phyloP scores from a whole-genome alignment of 2,113 vertebrate genomes.

The Gambusia holbrooki region DNA sequence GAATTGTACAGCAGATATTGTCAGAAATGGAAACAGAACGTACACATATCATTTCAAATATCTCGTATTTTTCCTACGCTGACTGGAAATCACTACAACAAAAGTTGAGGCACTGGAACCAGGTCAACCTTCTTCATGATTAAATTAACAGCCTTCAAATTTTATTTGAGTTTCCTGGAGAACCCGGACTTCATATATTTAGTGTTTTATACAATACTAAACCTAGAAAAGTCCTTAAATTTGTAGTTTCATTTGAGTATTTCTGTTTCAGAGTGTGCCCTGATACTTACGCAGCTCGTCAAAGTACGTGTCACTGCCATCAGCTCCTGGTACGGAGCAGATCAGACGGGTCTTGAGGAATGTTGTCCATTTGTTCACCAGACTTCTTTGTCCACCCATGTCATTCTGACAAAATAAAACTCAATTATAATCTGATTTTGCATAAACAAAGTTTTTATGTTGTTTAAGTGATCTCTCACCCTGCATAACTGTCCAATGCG shows the following conservation, averaged over 20 bases:
- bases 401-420: slow-evolving; percentile 85
- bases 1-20: not conserved
- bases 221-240: not conserved
- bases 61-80: not conserved
- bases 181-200: not conserved
- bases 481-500: slow-evolving; percentile 95
- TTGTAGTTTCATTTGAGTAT: not conserved
- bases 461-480: slow-evolving; percentile 75
- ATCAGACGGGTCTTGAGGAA: slow-evolving; percentile 95
- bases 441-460: not conserved
- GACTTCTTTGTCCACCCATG: slow-evolving; percentile 92
- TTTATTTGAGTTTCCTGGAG: not conserved
- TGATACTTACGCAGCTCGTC: slow-evolving; percentile 93
- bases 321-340: slow-evolving; percentile 87
- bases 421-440: not conserved
- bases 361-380: slow-evolving; percentile 98
- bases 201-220: not conserved
- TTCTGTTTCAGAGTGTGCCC: not conserved
- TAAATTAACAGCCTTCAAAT: not conserved
- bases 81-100: not conserved
- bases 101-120: not conserved
- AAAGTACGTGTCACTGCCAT: slow-evolving; percentile 91
- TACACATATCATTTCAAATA: not conserved
- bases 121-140: not conserved
- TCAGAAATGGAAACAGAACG: not conserved